Evolutionary conservation across 2,888 invertebrate species (phyloP), one percentile per base, ranked within the genome.

Genomic region (Drosophila mettleri): DNA sequence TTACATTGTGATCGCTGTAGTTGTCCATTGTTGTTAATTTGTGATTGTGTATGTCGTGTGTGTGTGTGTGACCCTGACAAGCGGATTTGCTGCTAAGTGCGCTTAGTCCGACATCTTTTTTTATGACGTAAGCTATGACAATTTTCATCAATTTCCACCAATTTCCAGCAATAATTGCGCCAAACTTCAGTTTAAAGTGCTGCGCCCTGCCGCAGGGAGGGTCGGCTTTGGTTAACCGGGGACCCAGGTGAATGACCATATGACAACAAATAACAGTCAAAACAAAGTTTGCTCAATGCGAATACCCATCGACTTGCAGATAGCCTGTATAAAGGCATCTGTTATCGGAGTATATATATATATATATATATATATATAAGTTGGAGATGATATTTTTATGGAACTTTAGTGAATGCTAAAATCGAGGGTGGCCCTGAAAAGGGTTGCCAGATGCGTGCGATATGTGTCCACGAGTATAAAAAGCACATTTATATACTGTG

Each of bases 21-120:
- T 65, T 79, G 80, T 61, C 75, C 67, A 65, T 78, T 78, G 54
- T 78, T 66, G 62, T 69, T 31, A 39, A 65, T 46, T 33, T 51
- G 12, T 49, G 7, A 41, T 38, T 62, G 41, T 53, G 27, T 54
- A 14, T 64, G 36, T 69, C 41, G 9, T 33, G 10, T 52, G 33
- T 57, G 33, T 49, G 29, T 52, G 22, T 63, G 48, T 69, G 61
- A 68, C 71, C 72, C 55, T 63, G 72, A 70, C 70, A 79, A 85
- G 79, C 81, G 81, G 81, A 81, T 81, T 81, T 82, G 75, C 67
- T 68, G 79, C 66, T 78, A 75, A 70, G 85, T 68, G 71, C 61
- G 60, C 43, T 59, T 61, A 61, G 62, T 46, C 52, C 33, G 22
- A 52, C 60, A 73, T 60, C 14, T 58, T 51, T 51, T 58, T 60